Evolutionary conservation across 1,140 invertebrate genomes (phyloP), one percentile per base, ranked within the genome.

Genomic region (Drosophila kikkawai): DNA sequence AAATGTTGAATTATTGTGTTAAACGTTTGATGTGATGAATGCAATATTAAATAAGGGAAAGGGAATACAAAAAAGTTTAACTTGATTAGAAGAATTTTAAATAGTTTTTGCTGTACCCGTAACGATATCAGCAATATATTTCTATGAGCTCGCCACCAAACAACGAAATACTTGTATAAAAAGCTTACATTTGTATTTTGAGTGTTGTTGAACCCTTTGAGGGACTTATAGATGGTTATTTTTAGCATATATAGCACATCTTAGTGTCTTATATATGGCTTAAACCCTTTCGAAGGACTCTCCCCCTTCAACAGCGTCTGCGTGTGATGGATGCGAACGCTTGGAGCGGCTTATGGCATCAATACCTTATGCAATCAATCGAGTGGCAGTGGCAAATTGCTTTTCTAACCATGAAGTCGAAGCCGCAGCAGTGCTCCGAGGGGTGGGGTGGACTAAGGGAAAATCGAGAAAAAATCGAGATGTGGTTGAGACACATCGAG

Each of bases 291-390:
- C 42, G 13, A 26, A 47, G 41, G 50, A 44, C 34, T 17, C 59
- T n/a, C 17, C 12, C 5, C 15, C 22, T 13, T 44, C 19, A 7
- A 11, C 17, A 12, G 11, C 3, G 29, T 34, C 57, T 68, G 37
- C 37, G 19, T 7, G 36, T 56, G 59, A 32, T 61, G 69, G 57
- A 75, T 63, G 44, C 63, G 19, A 60, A 29, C 22, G 29, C 19
- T 53, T 48, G 26, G 53, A 57, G 42, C 74, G 57, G 65, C 75
- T 77, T 77, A 77, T 77, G 75, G 63, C 75, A 77, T 67, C 47
- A 60, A 77, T 77, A 60, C 56, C 55, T 77, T 77, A 77, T 77
- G 63, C 64, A 77, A 77, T 77, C 74, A 77, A 77, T 77, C 63
- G 73, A 77, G 39, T 77, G 75, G 61, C 75, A 77, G 59, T 77